Evolutionary conservation across 1,140 invertebrate species (phyloP), one percentile per base, ranked within the genome.

Genomic region (Zaprionus tsacasi): DNA sequence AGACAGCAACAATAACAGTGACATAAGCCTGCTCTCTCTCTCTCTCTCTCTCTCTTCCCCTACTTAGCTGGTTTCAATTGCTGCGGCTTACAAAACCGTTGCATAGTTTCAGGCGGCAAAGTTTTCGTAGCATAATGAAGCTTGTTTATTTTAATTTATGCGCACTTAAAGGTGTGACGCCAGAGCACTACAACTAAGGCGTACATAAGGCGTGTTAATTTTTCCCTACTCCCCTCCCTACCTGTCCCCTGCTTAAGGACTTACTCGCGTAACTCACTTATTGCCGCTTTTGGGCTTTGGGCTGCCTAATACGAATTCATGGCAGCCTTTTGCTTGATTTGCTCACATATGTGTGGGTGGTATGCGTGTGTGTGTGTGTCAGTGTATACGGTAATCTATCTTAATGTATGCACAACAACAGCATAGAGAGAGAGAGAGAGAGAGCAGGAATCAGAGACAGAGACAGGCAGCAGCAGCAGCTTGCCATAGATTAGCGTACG

Each of bases 251-350:
- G 21, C 27, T 27, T 5, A 17, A 36, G 61, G 50, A 64, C 38
- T 64, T 65, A 56, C 10, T 68, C 52, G 68, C 55, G 56, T 61
- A 69, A 64, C 54, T 68, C 57, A 40, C 52, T 69, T 54, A 68
- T 60, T 69, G 66, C 45, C 50, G 72, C 63, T 13, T 52, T 40
- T 57, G 38, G 54, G 58, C 59, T 64, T 77, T 40, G 21, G 21
- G 79, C 72, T 80, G 64, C 74, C 74, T 83, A 88, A 83, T 87
- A 82, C 83, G 76, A 88, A 87, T 88, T 88, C 73, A 87, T 82
- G 80, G 56, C 73, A 75, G 73, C 65, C 80, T 78, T 79, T 82
- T 76, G 82, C 80, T 82, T 82, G 79, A 66, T 80, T 54, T 68
- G 33, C n/a, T 40, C 48, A 61, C 60, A 35, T 43, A 65, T 38